Evolutionary conservation across 2,113 vertebrate genomes (phyloP).

Genomic region (Formicarius rufipectus): DNA sequence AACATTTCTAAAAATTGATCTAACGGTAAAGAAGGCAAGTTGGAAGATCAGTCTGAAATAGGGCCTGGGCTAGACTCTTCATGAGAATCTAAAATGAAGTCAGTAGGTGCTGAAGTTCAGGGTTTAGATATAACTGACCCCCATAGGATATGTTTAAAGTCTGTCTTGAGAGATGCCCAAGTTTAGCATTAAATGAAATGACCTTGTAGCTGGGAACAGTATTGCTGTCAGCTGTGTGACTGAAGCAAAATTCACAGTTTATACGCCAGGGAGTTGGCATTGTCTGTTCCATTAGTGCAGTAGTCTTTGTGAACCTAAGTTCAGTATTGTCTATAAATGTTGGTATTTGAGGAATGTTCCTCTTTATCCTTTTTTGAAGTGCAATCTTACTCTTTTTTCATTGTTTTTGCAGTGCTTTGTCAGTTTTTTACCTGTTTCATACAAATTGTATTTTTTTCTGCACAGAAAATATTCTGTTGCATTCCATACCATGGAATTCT

Average conservation of each 20-base stretch:
- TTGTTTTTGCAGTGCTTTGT: background rate
- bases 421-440: background rate
- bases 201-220: background rate
- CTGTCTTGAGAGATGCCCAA: background rate
- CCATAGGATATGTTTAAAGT: background rate
- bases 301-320: background rate
- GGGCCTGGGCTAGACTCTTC: background rate
- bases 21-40: background rate
- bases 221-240: background rate
- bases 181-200: background rate
- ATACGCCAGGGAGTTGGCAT: background rate
- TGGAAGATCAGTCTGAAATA: background rate
- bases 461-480: background rate
- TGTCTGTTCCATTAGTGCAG: background rate
- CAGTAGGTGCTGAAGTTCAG: background rate
- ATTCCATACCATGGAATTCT: background rate
- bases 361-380: background rate
- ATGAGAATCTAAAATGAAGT: background rate
- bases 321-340: background rate
- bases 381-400: background rate
- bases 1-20: background rate
- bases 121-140: background rate
- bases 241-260: background rate
- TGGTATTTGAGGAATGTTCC: background rate
- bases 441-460: background rate